Evolutionary conservation across 1,140 invertebrate genomes (phyloP), one percentile per base, ranked within the genome.

Genomic region (Andricus grossulariae): DNA sequence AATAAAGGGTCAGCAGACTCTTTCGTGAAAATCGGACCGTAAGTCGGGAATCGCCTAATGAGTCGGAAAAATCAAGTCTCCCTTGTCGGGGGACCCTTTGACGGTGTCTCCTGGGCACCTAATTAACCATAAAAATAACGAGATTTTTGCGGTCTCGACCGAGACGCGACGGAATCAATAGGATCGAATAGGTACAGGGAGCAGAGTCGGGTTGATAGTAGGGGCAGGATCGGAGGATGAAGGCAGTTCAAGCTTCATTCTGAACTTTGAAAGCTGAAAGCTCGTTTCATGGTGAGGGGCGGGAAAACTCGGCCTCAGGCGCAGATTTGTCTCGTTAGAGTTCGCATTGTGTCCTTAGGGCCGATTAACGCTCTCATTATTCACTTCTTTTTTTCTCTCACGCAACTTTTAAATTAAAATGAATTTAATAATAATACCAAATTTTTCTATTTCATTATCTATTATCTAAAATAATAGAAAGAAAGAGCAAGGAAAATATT

Each of bases 321-420:
- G 86, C 88, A 88, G 89, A 91, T 91, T 90, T 90, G 89, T 91
- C 90, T 91, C 90, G 88, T 91, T 91, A 91, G 86, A 90, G 90
- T 87, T 88, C 81, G 87, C 87, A 91, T 91, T 90, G 89, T 91
- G 87, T 89, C 82, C 85, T 85, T 84, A 83, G 77, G 80, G 82
- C 86, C 85, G 87, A 88, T 88, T 88, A 84, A 84, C 83, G 79
- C 81, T 87, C 82, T 83, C 85, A 83, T 84, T 84, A 83, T 82
- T 76, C 80, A 73, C 45, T 78, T 75, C 79, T 84, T 83, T 82
- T 81, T 73, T 72, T 72, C 50, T 32, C 25, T 32, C 25, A 32
- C 4, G 25, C 25, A 32, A 15, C 50, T 21, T 32, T 32, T 32
- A 32, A 32, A 32, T 32, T 3, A 32, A 32, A 3, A 32, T 32